Base-by-base conservation (phyloP, 35 echinoderm and acorn worm species). In the Amphiura filiformis region DNA sequence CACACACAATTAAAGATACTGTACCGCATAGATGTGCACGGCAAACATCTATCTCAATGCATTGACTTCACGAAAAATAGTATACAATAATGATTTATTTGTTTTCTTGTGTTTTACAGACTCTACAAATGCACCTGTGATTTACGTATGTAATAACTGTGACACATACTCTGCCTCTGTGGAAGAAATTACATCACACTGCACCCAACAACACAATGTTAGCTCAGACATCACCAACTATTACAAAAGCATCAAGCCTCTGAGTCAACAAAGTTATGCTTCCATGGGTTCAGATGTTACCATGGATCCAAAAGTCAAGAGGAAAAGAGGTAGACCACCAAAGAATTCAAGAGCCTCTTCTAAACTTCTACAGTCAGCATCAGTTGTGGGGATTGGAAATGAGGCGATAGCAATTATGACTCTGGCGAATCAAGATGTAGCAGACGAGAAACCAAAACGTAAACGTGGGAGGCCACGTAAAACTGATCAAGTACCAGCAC, bases 111-210 rank as follows among this genome's bases (percentile, higher is more conserved):
- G 4, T 70, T n/a, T 70, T 70, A 13, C 41, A 47, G 41, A 47
- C 65, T 65, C 47, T 15, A 26, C 83, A 65, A 56, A 36, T 65
- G 39, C 49, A 47, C 81, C 81, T 52, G 33, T 26, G 22, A 85
- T 85, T 39, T 70, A 65, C 56, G 13, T 70, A 20, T 85, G 83
- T 56, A 85, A 85, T 22, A 18, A 34, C 3, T 85, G 83, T 70
- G 39, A 85, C 34, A 37, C n/a, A 13, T 85, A 85, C 56, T 65
- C 83, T 36, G 23, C 23, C 32, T 23, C 23, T 13, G 17, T 85
- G 13, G 11, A 32, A 70, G 83, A 85, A 26, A 56, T 85, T 17
- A 85, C 23, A 40, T 36, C 56, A 36, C 83, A 85, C 35, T 61
- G 11, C n/a, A n/a, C 12, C 20, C 33, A 34, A 64, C 26, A 34